Evolutionary conservation across 35 echinoderm and acorn worm species (phyloP), one percentile per base, ranked within the genome.

Genomic region (Anneissia japonica): DNA sequence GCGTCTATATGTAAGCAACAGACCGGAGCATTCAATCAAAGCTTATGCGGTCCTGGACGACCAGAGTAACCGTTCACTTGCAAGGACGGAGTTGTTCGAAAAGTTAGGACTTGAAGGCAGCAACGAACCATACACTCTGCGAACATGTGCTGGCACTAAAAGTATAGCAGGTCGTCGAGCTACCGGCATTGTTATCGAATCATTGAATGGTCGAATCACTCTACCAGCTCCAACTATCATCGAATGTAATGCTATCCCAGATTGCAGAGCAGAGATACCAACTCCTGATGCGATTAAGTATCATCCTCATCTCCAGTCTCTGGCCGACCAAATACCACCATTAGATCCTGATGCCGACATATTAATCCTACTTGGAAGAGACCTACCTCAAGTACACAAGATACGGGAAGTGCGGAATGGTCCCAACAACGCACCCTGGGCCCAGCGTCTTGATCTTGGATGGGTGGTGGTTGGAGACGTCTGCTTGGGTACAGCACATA

Each of bases 31-130:
- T 12, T 14, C 14, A 4, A 77, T 77, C 38, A 39, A 81, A 14
- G 14, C 35, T 21, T 94, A 90, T 55, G 89, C 74, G 0, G 64
- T 94, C 76, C 55, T 94, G 33, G 93, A 94, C 33, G 93, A 94
- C 39, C 93, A 94, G 29, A 87, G 77, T 26, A 91, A 94, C 73
- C 31, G 46, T 13, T 82, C 82, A 9, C 56, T 94, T 10, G 88
- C 83, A 10, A 80, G 45, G 33, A 40, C 64, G 4, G 10, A 83
- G 1, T 38, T 90, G 5, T 90, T 86, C 23, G 80, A 90, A 21
- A 32, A 19, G 14, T 46, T 94, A 7, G 36, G 36, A 10, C 73
- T 94, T 14, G 31, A 56, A 0, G 74, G 72, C 13, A 9, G 30
- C 0, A 32, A 16, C 0, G 56, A 79, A 13, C 39, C 37, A 0